Evolutionary conservation across 2,888 invertebrate genomes (phyloP).

Genomic region (Cephus runcator): DNA sequence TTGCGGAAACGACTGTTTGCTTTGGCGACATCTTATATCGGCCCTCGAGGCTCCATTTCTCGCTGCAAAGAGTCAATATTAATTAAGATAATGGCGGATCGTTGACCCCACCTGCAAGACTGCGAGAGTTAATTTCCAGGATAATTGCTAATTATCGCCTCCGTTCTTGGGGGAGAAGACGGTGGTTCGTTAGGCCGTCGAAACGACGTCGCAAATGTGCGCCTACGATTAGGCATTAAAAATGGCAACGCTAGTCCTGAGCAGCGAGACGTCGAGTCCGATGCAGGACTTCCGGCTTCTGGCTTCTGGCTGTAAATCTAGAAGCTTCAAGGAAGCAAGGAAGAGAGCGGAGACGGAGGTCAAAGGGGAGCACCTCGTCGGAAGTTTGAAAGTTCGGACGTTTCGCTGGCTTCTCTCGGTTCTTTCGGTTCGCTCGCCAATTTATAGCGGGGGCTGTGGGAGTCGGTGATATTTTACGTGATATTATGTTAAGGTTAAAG

Average conservation of each 20-base stretch:
- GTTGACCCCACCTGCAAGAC: constrained; percentile 24
- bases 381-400: too few species aligned
- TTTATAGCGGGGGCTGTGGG: constrained; percentile 11
- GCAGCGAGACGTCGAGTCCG: too few species aligned
- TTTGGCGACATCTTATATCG: constrained; percentile 6
- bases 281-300: background rate
- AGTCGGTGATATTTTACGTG: constrained; percentile 29
- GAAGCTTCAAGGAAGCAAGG: background rate
- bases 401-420: too few species aligned
- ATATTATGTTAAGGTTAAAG: constrained; percentile 38
- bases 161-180: background rate
- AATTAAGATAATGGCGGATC: constrained; percentile 47
- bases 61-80: constrained; percentile 44
- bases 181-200: background rate
- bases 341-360: background rate
- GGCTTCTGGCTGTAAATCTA: background rate
- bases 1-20: constrained; percentile 6
- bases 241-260: too few species aligned
- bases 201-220: background rate
- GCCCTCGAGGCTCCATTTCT: background rate
- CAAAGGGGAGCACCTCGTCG: background rate
- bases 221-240: too few species aligned
- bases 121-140: constrained; percentile 32
- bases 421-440: background rate
- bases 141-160: constrained; percentile 45